A percentile compares a stretch with the other conserved stretches of the same genome.
Evolutionary conservation across 2,888 invertebrate genomes (phyloP).

Genomic region (Branchellion lobata): DNA sequence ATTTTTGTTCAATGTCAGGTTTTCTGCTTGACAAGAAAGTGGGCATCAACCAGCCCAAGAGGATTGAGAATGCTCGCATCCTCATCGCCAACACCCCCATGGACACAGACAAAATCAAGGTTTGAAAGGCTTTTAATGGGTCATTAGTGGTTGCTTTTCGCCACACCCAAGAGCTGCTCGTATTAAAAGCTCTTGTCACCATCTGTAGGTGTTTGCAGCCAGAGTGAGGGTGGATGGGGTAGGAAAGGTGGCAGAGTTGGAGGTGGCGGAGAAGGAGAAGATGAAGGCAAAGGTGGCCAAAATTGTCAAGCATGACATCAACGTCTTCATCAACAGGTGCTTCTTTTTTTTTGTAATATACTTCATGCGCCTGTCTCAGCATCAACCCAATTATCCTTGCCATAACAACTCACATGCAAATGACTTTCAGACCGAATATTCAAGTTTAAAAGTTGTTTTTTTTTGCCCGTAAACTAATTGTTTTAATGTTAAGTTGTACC

Average conservation of each 20-base stretch:
- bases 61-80: conserved; percentile 90
- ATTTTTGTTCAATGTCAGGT: no score
- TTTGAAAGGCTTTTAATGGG: conserved; percentile 47
- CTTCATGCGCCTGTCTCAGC: neutral
- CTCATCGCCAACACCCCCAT: conserved; percentile 98
- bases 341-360: neutral
- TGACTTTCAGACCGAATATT: no score
- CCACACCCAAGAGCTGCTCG: neutral
- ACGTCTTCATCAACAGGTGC: conserved; percentile 92
- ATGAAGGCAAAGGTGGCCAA: conserved; percentile 99
- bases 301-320: conserved; percentile 88
- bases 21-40: conserved; percentile 94
- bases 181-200: neutral
- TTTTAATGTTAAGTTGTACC: no score
- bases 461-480: no score
- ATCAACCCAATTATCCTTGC: no score
- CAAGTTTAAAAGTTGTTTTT: no score
- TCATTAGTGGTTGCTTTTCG: neutral
- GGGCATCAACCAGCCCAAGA: conserved; percentile 94
- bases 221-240: conserved; percentile 70
- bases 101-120: conserved; percentile 99
- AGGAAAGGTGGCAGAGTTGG: conserved; percentile 88
- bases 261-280: conserved; percentile 96
- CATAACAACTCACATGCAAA: no score
- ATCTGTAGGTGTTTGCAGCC: conserved; percentile 78